Conservation (phyloP, 2,888 invertebrate genomes). For the Penaeus monodon region DNA sequence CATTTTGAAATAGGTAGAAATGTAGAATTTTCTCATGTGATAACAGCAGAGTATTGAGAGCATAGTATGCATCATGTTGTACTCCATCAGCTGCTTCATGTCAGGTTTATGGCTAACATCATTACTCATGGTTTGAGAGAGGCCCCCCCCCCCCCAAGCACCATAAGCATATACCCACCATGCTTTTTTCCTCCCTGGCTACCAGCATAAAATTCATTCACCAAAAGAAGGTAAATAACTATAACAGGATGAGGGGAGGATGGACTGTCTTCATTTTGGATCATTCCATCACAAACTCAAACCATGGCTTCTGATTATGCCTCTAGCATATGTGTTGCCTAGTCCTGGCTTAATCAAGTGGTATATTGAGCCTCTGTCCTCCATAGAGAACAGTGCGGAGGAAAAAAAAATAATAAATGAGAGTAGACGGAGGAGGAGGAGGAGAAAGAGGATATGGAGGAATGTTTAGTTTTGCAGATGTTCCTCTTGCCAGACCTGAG, state of each 20-base stretch:
- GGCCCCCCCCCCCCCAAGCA: too few species aligned
- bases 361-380: conserved; percentile 26
- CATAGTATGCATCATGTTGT: conserved; percentile 53
- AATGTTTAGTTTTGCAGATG: conserved; percentile 51
- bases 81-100: conserved; percentile 53
- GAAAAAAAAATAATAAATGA: conserved; percentile 11
- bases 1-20: conserved; percentile 57
- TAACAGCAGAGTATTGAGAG: conserved; percentile 54
- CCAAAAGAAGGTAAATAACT: too few species aligned
- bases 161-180: too few species aligned
- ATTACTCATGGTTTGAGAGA: conserved; percentile 37
- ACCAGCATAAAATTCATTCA: too few species aligned
- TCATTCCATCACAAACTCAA: conserved; percentile 18
- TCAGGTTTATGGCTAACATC: conserved; percentile 43
- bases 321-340: conserved; percentile 55
- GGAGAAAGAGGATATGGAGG: conserved; percentile 22
- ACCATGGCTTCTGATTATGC: conserved; percentile 41
- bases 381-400: conserved; percentile 14
- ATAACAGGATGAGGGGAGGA: too few species aligned
- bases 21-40: conserved; percentile 52
- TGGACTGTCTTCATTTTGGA: neutral
- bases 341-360: conserved; percentile 48
- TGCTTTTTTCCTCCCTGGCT: too few species aligned
- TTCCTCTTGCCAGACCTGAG: conserved; percentile 51
- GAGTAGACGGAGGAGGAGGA: conserved; percentile 29